Conservation (phyloP, 2,113 vertebrate genomes). For the Australoheros scitulus region DNA sequence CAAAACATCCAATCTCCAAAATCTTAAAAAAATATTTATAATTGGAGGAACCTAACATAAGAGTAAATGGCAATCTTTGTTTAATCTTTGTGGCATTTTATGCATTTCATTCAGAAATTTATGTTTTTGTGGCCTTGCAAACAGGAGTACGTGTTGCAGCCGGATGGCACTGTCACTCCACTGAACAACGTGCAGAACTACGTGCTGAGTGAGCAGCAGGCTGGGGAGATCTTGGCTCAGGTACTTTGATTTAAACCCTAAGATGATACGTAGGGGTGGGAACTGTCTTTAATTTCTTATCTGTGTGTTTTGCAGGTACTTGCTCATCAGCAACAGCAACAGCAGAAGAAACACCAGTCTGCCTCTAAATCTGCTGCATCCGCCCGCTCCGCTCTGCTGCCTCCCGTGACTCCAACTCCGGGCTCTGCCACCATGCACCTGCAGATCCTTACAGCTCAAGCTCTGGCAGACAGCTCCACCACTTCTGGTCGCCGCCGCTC, state of each 20-base stretch:
- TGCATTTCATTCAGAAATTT: not conserved
- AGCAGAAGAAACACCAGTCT: constrained; percentile 47
- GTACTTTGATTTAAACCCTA: constrained; percentile 40
- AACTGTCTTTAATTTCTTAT: not conserved
- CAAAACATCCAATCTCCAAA: not conserved
- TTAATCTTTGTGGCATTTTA: not conserved
- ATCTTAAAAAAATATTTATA: not conserved
- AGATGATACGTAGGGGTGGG: not conserved
- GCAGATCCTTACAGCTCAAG: constrained; percentile 82
- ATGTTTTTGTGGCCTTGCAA: not conserved
- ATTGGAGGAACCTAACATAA: not conserved
- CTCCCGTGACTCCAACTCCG: constrained; percentile 62
- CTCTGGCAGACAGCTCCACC: constrained; percentile 73
- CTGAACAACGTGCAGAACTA: constrained; percentile 80
- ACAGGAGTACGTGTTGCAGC: constrained; percentile 82
- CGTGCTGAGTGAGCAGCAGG: constrained; percentile 81
- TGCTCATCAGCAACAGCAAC: constrained; percentile 67
- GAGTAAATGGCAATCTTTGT: not conserved
- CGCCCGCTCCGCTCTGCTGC: constrained; percentile 65
- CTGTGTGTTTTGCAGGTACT: constrained; percentile 65
- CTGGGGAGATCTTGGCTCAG: constrained; percentile 83
- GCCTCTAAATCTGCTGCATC: constrained; percentile 38
- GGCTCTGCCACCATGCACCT: constrained; percentile 82
- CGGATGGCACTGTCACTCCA: constrained; percentile 78
- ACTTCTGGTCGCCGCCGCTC: constrained; percentile 45